Evolutionary conservation across 2,888 invertebrate species (phyloP), one percentile per base, ranked within the genome.

Genomic region (Diaprepes abbreviatus): DNA sequence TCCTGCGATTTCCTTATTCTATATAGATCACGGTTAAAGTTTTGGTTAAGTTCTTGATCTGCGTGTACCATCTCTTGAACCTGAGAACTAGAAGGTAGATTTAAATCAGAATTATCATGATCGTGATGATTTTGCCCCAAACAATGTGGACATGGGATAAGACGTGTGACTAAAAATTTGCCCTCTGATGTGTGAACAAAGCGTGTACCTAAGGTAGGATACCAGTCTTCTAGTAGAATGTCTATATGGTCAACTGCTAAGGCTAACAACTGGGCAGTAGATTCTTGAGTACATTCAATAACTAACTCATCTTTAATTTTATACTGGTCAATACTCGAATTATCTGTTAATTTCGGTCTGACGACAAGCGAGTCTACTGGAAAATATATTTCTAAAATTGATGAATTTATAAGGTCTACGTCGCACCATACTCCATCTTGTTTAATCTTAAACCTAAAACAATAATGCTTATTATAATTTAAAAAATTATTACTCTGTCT

Each of bases 101-200:
- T 70, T 9, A 36, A 14, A 63, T 72, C 69, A 52, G 45, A 54
- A 38, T 54, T 28, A 31, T 68, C 65, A 33, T 70, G 66, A 6
- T 75, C 72, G 7, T 75, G 74, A 10, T 57, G 59, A 10, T 65
- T 66, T 63, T 68, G 72, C 2, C 48, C 84, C 52, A 97, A 85
- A 82, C 98, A 99, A 21, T 90, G 89, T 0, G 96, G 94, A 82
- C 99, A 99, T 0, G 97, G 94, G 72, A 98, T 93, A 63, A 98
- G 84, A 7, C 98, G 89, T 0, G 97, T 98, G 58, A 99, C 95
- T 36, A 99, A 87, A 82, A 97, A 93, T 77, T 95, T 91, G 0
- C 98, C 98, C 78, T 97, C 97, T 0, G 97, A 97, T 0, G 98
- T 98, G 83, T 99, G 98, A 1, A 97, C 96, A 85, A 99, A 99